These are phyloP conservation scores for Gymnocheta viridis DNA, from an alignment of 2,888 invertebrate genomes.

Conservation along the genomic window DNA sequence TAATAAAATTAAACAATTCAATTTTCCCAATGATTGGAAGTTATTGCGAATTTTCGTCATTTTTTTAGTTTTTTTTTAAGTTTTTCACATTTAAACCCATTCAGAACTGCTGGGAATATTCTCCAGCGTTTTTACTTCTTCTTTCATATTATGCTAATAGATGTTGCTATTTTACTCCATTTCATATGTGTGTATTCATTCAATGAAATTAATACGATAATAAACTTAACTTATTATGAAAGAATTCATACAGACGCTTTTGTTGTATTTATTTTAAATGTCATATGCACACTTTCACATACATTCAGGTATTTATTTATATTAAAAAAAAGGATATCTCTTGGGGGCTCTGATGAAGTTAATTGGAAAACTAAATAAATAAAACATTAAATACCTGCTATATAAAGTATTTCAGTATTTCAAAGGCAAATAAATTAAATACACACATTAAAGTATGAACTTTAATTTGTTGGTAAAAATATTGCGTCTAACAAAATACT, in stretches of 20 bases:
- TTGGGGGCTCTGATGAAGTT: neutral
- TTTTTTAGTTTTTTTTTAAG: too few species aligned
- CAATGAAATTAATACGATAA: neutral
- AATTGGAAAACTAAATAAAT: neutral
- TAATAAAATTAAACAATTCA: too few species aligned
- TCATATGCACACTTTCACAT: neutral
- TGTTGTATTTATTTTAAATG: neutral
- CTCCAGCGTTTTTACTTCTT: too few species aligned
- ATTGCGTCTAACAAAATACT: too few species aligned
- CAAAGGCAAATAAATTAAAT: neutral
- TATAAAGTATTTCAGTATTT: neutral
- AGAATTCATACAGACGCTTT: neutral
- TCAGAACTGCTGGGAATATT: too few species aligned
- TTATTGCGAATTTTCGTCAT: too few species aligned
- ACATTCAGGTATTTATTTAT: neutral
- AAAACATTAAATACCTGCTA: neutral
- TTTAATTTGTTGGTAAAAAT: neutral
- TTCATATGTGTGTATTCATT: neutral
- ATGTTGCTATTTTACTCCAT: too few species aligned
- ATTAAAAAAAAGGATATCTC: neutral
- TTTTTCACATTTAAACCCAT: too few species aligned
- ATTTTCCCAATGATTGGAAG: too few species aligned
- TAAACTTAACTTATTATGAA: neutral
- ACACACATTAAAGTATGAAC: neutral
- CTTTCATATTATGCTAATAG: too few species aligned